These are phyloP conservation scores for Urocitellus parryii DNA, from an alignment of 2,113 vertebrate species.

Conservation along the genomic window DNA sequence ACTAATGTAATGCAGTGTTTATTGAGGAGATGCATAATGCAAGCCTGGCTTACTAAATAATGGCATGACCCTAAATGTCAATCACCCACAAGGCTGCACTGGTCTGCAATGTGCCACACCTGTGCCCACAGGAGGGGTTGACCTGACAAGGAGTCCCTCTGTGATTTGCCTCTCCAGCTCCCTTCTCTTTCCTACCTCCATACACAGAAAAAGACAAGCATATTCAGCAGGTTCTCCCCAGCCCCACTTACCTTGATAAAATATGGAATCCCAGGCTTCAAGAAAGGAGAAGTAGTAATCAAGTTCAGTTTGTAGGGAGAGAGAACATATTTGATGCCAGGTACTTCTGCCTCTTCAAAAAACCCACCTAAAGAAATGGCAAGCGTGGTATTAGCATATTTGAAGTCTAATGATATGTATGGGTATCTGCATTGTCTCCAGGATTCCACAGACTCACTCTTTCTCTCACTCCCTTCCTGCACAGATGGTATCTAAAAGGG, in stretches of 20 bases:
- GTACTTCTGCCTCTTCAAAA: slow-evolving; percentile 91
- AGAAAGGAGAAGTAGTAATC: slow-evolving; percentile 93
- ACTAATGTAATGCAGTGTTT: not conserved
- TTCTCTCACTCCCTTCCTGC: not conserved
- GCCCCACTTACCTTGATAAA: slow-evolving; percentile 75
- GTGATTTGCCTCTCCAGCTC: not conserved
- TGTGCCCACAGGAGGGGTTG: not conserved
- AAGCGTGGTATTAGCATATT: not conserved
- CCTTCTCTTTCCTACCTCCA: not conserved
- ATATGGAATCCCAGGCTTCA: slow-evolving; percentile 96
- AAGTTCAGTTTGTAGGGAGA: slow-evolving; percentile 93
- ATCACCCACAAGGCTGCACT: not conserved
- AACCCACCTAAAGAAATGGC: slow-evolving; percentile 91
- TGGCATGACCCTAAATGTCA: not conserved
- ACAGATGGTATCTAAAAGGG: too few species aligned
- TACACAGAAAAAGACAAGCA: not conserved
- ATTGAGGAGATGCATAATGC: not conserved
- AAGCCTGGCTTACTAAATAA: not conserved
- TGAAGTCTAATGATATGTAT: not conserved
- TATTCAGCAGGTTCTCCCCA: not conserved
- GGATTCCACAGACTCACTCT: not conserved
- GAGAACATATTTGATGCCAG: slow-evolving; percentile 89
- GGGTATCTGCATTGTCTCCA: not conserved
- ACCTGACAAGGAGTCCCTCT: not conserved
- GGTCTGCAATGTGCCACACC: not conserved